Percentiles rank a stretch among this genome's conserved stretches.
Evolutionary conservation across 2,113 vertebrate genomes (phyloP).

Genomic region (Naja naja): DNA sequence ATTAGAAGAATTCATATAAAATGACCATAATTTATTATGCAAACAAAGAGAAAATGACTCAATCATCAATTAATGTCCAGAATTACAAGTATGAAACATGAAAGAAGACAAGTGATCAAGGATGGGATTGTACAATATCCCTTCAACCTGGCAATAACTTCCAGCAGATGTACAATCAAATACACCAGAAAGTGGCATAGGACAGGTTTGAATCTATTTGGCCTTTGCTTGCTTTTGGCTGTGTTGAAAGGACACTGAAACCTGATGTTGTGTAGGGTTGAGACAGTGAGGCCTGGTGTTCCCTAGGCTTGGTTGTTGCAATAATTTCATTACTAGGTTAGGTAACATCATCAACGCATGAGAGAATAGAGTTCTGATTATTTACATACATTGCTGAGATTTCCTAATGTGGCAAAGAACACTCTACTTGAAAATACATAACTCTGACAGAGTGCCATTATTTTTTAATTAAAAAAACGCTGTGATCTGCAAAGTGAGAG

Average conservation of each 20-base stretch:
- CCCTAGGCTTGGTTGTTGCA: not conserved
- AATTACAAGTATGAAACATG: not conserved
- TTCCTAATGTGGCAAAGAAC: not conserved
- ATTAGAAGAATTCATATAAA: not conserved
- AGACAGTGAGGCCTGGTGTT: not conserved
- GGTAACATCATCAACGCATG: not conserved
- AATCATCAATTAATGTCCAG: not conserved
- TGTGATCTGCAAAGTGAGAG: not conserved
- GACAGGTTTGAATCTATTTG: not conserved
- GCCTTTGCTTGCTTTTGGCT: not conserved
- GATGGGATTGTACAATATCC: not conserved
- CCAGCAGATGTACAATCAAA: not conserved
- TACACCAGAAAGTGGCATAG: not conserved
- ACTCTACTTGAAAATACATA: not conserved
- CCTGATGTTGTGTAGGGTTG: not conserved
- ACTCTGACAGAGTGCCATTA: not conserved
- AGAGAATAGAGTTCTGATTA: not conserved
- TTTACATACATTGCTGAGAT: not conserved
- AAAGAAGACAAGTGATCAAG: not conserved
- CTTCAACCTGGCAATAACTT: not conserved
- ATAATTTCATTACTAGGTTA: not conserved
- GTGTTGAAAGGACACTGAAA: not conserved
- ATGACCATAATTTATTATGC: not conserved
- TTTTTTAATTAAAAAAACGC: not conserved
- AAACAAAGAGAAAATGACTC: not conserved